Evolutionary conservation across 2,888 invertebrate genomes (phyloP).

Genomic region (Acrocyrtus sp.): DNA sequence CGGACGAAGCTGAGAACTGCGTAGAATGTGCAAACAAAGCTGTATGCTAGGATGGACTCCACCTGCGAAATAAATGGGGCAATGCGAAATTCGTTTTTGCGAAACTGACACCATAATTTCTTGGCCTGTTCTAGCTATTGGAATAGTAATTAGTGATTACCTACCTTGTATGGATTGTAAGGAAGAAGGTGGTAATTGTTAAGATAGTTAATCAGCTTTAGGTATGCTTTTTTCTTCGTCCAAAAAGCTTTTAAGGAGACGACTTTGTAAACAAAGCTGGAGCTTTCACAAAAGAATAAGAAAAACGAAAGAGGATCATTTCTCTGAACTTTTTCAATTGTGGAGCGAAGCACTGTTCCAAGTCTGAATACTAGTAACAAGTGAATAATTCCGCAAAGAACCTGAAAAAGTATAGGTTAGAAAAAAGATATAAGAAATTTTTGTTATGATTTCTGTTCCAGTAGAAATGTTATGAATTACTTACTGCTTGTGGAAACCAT

Average conservation of each 20-base stretch:
- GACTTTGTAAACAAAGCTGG: conserved; percentile 23
- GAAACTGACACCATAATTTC: no score
- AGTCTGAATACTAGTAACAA: conserved; percentile 1
- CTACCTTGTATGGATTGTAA: conserved; percentile 29
- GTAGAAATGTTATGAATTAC: not conserved
- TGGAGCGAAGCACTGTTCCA: not conserved
- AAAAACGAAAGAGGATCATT: conserved; percentile 29
- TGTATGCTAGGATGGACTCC: conserved; percentile 6
- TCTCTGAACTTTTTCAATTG: not conserved
- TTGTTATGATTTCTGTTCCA: not conserved
- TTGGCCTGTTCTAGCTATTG: no score
- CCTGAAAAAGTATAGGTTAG: no score
- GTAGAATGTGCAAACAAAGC: conserved; percentile 14
- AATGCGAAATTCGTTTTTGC: not conserved
- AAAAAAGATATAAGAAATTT: not conserved
- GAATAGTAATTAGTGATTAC: not conserved
- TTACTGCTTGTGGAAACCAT: conserved; percentile 13
- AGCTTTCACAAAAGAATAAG: conserved; percentile 20
- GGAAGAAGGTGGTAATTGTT: conserved; percentile 11
- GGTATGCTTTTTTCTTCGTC: conserved; percentile 2
- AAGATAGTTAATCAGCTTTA: conserved; percentile 14
- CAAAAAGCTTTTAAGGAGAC: conserved; percentile 8
- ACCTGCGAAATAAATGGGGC: conserved; percentile 4
- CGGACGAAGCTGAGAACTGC: conserved; percentile 15
- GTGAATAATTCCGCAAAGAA: conserved; percentile 10